Evolutionary conservation across 2,113 vertebrate genomes (phyloP).

Genomic region (Myotis lucifugus): DNA sequence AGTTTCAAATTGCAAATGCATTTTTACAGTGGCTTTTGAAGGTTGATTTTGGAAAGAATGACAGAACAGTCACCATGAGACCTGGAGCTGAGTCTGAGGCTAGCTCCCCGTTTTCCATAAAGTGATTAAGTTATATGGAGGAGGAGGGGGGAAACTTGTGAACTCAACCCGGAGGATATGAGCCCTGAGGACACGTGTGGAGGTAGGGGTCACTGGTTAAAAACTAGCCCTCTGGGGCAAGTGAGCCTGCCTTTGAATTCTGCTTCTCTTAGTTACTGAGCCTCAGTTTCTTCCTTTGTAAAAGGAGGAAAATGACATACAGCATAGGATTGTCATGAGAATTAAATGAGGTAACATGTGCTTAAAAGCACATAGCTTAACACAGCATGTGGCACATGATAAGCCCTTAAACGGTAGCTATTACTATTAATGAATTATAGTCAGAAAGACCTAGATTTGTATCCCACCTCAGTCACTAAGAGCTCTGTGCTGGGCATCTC

Average conservation of each 20-base stretch:
- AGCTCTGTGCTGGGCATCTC: not conserved
- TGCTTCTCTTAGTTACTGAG: not conserved
- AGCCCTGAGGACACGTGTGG: not conserved
- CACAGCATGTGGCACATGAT: not conserved
- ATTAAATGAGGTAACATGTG: not conserved
- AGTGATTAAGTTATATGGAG: conserved; percentile 51
- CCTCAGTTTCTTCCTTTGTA: conserved; percentile 24
- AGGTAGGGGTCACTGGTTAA: not conserved
- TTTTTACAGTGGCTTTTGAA: conserved; percentile 69
- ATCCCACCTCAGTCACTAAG: not conserved
- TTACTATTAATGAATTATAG: not conserved
- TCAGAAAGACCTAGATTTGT: not conserved
- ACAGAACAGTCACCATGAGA: conserved; percentile 31
- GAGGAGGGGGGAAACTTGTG: not conserved
- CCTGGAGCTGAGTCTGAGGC: conserved; percentile 14
- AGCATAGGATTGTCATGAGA: not conserved
- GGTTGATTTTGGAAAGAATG: conserved; percentile 69
- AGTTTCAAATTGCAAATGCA: conserved; percentile 62
- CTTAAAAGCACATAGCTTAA: not conserved
- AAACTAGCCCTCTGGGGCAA: not conserved
- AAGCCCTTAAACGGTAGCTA: not conserved
- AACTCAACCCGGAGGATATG: not conserved
- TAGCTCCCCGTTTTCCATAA: conserved; percentile 37
- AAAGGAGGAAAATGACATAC: not conserved
- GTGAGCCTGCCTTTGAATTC: not conserved